A percentile compares a stretch with the other conserved stretches of the same genome.
Conservation (phyloP, 2,113 vertebrate species). For the Eptesicus fuscus region DNA sequence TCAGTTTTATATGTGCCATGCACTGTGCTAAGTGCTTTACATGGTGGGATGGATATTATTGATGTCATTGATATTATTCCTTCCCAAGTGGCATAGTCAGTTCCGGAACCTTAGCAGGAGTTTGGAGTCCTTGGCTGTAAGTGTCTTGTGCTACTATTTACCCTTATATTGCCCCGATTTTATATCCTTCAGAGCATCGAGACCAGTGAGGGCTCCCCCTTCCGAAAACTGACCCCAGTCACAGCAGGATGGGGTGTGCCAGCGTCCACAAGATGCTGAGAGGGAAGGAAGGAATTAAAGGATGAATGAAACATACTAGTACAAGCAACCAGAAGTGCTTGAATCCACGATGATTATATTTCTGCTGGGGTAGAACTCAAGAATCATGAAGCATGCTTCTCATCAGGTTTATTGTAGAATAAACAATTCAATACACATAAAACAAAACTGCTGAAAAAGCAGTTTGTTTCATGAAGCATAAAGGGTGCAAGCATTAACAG, state of each 20-base stretch:
- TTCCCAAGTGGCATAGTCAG: not conserved
- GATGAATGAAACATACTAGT: not conserved
- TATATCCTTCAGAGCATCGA: not conserved
- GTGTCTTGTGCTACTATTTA: not conserved
- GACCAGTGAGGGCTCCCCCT: not conserved
- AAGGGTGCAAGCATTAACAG: not conserved
- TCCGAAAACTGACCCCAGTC: not conserved
- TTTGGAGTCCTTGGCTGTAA: not conserved
- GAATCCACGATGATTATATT: not conserved
- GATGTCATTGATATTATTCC: not conserved
- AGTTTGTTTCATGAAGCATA: conserved; percentile 48
- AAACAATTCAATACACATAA: conserved; percentile 59
- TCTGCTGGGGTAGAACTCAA: conserved; percentile 12
- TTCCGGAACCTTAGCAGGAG: not conserved
- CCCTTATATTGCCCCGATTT: not conserved
- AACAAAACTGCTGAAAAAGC: conserved; percentile 49
- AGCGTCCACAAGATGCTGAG: not conserved
- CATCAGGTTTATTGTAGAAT: conserved; percentile 44
- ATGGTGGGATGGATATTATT: not conserved
- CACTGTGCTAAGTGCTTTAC: not conserved
- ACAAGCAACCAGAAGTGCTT: not conserved
- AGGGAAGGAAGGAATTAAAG: not conserved
- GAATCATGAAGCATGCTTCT: conserved; percentile 48
- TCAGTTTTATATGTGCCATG: not conserved
- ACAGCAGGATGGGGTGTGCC: not conserved